These are phyloP conservation scores for Pteropus alecto DNA, from an alignment of 2,113 vertebrate genomes.

Conservation along the genomic window DNA sequence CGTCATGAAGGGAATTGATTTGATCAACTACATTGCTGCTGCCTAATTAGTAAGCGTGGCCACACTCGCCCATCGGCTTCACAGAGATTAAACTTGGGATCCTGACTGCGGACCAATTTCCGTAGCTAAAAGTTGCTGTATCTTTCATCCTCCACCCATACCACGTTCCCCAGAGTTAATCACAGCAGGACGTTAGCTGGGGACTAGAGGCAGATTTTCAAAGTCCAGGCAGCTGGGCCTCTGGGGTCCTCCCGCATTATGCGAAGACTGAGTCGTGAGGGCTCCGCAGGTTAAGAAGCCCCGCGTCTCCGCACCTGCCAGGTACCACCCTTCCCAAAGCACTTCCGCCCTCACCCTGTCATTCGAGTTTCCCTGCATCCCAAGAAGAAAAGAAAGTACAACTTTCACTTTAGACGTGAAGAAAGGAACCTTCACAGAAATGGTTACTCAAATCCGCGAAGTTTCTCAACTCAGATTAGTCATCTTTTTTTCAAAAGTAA, in stretches of 20 bases:
- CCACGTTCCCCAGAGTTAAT: background rate
- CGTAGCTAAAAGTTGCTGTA: background rate
- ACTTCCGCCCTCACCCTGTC: background rate
- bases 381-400: background rate
- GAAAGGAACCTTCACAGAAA: background rate
- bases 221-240: background rate
- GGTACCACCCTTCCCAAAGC: background rate
- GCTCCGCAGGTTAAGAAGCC: background rate
- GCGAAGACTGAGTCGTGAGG: background rate
- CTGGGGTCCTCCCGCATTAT: background rate
- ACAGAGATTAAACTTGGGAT: slow-evolving; percentile 58
- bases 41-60: slow-evolving; percentile 62
- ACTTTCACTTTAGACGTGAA: background rate
- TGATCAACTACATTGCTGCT: slow-evolving; percentile 56
- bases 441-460: background rate
- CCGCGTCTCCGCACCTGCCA: background rate
- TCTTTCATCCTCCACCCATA: slow-evolving; percentile 45
- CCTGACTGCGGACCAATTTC: slow-evolving; percentile 41
- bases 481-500: background rate
- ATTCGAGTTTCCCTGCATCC: background rate
- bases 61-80: slow-evolving; percentile 37
- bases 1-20: slow-evolving; percentile 51
- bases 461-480: background rate
- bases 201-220: background rate
- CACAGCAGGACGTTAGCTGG: background rate